Evolutionary conservation across 2,888 invertebrate genomes (phyloP).

Genomic region (Hyalella azteca): DNA sequence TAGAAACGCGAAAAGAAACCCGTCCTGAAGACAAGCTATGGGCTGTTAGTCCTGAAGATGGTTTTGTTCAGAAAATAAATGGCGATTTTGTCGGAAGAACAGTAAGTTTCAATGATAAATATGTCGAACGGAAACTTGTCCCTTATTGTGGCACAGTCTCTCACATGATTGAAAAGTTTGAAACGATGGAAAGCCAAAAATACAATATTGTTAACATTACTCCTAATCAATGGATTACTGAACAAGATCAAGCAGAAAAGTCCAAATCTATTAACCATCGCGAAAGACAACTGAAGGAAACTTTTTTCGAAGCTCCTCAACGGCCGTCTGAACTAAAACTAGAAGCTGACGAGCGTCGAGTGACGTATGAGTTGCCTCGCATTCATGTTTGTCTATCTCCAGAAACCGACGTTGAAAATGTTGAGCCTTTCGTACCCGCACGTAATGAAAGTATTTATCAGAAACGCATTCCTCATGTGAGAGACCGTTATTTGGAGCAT

Average conservation of each 20-base stretch:
- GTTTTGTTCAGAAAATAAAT: background rate
- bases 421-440: background rate
- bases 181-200: background rate
- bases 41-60: background rate
- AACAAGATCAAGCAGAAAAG: background rate
- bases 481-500: constrained; percentile 11
- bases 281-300: background rate
- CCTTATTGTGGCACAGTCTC: background rate
- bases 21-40: background rate
- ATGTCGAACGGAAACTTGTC: background rate
- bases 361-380: background rate
- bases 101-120: background rate
- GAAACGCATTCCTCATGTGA: background rate
- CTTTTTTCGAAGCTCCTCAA: background rate
- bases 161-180: constrained; percentile 13
- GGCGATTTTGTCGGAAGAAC: background rate
- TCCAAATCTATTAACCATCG: background rate
- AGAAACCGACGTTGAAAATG: background rate
- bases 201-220: background rate
- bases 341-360: background rate
- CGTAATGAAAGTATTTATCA: background rate
- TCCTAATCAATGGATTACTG: constrained; percentile 21
- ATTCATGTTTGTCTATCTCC: background rate
- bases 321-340: background rate
- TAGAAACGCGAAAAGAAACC: too few relatives aligned